A percentile compares a stretch with the other conserved stretches of the same genome.
Conservation (phyloP, 2,797 vertebrate species). For the Pelobates cultripes region DNA sequence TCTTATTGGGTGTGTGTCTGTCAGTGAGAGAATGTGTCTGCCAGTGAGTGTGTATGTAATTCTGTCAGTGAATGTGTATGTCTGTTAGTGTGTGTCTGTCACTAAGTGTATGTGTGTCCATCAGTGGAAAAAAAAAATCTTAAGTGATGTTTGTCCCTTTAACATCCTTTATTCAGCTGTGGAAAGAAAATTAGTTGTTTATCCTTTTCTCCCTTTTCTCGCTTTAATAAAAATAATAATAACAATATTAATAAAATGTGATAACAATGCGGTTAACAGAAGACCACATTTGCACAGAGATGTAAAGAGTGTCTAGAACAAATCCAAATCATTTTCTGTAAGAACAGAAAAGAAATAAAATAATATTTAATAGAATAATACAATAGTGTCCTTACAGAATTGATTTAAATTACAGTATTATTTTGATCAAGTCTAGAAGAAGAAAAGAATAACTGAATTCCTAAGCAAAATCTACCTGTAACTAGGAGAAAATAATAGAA, state of each 20-base stretch:
- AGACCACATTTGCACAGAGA: constrained; percentile 21
- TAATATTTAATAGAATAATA: constrained; percentile 58
- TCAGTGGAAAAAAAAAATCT: too few species aligned
- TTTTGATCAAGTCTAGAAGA: constrained; percentile 61
- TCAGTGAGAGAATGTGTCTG: too few species aligned
- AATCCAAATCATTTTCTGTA: too few species aligned
- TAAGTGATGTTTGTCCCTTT: background rate
- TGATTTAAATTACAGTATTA: constrained; percentile 60
- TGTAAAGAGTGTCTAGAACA: constrained; percentile 26
- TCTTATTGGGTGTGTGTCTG: too few species aligned
- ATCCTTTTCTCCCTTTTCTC: constrained; percentile 1
- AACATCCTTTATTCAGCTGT: background rate
- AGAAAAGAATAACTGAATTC: constrained; percentile 28
- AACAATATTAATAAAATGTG: background rate
- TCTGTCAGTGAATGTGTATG: too few species aligned
- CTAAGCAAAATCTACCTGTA: constrained; percentile 45
- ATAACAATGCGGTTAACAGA: constrained; percentile 14
- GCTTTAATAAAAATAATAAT: background rate
- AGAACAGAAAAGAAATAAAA: constrained; percentile 62
- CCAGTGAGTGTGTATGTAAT: too few species aligned
- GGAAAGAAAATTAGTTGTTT: background rate
- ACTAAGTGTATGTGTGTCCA: too few species aligned
- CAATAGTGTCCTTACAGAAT: constrained; percentile 44
- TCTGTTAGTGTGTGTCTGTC: too few species aligned
- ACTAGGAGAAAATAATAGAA: background rate